A percentile compares a stretch with the other conserved stretches of the same genome.
These are phyloP conservation scores for Peribatodes rhomboidaria DNA, from an alignment of 2,888 invertebrate genomes.

Conservation along the genomic window DNA sequence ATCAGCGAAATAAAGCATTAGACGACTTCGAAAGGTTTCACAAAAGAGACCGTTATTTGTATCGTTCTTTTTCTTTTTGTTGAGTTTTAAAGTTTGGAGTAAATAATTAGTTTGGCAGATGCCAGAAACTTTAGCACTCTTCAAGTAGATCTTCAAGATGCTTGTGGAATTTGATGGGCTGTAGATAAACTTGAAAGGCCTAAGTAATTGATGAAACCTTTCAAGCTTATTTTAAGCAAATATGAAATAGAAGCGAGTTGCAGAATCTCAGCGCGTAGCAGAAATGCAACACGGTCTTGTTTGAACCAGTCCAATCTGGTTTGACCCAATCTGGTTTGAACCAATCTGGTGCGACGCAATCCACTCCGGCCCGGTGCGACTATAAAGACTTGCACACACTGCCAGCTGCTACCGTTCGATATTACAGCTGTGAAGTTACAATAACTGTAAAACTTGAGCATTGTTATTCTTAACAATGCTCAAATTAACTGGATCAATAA, in stretches of 20 bases:
- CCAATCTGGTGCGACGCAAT: constrained; percentile 52
- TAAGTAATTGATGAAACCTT: not conserved
- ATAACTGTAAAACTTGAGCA: constrained; percentile 27
- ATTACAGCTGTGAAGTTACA: constrained; percentile 42
- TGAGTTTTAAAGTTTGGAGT: too few relatives aligned
- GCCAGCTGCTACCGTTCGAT: constrained; percentile 42
- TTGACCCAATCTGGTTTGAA: constrained; percentile 66
- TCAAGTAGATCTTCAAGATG: too few relatives aligned
- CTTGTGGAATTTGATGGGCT: too few relatives aligned
- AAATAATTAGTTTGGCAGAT: too few relatives aligned
- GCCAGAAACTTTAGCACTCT: too few relatives aligned
- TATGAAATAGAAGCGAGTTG: constrained; percentile 71
- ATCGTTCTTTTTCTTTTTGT: too few relatives aligned
- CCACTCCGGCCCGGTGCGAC: constrained; percentile 54
- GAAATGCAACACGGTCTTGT: constrained; percentile 73
- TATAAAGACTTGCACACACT: constrained; percentile 56
- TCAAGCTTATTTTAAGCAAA: constrained; percentile 59
- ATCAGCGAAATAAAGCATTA: too few relatives aligned
- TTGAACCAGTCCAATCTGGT: constrained; percentile 71
- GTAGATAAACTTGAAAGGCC: not conserved
- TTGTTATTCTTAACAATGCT: constrained; percentile 39
- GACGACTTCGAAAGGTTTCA: too few relatives aligned
- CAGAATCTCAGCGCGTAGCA: constrained; percentile 54
- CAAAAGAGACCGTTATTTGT: too few relatives aligned
- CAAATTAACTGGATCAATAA: constrained; percentile 47